Evolutionary conservation across 2,888 invertebrate species (phyloP), one percentile per base, ranked within the genome.

Genomic region (Peribatodes rhomboidaria): DNA sequence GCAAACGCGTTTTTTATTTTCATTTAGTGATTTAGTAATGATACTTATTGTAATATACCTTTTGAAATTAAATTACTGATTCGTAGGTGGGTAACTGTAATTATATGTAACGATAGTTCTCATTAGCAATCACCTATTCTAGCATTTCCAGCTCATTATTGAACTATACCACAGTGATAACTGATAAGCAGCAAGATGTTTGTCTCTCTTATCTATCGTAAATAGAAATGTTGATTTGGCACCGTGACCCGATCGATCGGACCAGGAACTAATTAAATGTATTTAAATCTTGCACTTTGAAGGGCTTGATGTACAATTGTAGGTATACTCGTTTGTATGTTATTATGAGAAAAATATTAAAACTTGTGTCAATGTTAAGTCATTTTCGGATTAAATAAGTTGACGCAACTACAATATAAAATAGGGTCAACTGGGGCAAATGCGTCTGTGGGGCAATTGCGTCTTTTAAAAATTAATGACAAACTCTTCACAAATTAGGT

Each of bases 201-300:
- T 65, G 64, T 49, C 64, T 10, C 16, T 20, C 55, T 42, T 60
- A 65, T 64, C 64, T 47, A 6, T 35, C 27, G 61, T 62, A 56
- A 59, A 64, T 65, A 65, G 65, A 65, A 56, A 60, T 60, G 55
- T 44, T 54, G 54, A 58, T 54, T 37, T 53, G 8, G 33, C 22
- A 16, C n/a, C n/a, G 42, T 52, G 65, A 64, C 58, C 58, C n/a
- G 55, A 22, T 39, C 18, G 8, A 33, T 11, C 8, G 33, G 41
- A 54, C 49, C 65, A 55, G 65, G 55, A 65, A 60, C 55, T 65
- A 50, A 65, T 59, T 60, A 60, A 16, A 50, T 20, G 9, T 18
- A 6, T 31, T 49, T 4, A 31, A 33, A 42, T 16, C 18, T 41
- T 18, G 42, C 42, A 20, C 41, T 10, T 10, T 41, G 44, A 44